Base-by-base conservation (phyloP, 2,797 vertebrate species). In the Syngnathus rostellatus region DNA sequence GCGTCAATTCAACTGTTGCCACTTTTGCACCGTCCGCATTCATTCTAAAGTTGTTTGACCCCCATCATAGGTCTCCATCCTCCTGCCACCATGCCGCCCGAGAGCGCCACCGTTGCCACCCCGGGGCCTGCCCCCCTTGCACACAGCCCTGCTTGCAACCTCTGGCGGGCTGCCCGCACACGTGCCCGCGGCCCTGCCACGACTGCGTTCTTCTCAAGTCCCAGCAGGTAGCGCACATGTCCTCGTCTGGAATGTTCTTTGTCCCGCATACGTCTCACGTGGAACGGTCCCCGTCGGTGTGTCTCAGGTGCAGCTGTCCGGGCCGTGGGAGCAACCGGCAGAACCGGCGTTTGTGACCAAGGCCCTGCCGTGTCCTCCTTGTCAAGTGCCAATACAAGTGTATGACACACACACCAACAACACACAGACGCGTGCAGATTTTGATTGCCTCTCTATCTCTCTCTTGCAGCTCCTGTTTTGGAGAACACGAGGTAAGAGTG, bases 61-160 rank as follows among this genome's bases (percentile, higher is more conserved):
- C 11, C 25, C 2, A 10, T 85, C 71, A 1, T 79, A 97, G 95
- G 75, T 81, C 59, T 16, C 92, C 91, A 8, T 77, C 95, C 0
- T 90, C 92, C 41, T 98, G 96, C 77, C 95, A 98, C 84, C 96
- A 98, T 79, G 40, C 82, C n/a, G 83, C 74, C 68, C 92, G 88
- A 71, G 93, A 95, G 85, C 80, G 82, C 61, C 96, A 98, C 87
- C 90, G 91, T 0, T 98, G 96, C 84, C 96, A 98, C 82, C 90
- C 91, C 6, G 93, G 93, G 10, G 65, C 84, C 8, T 98, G 96
- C 76, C 94, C 94, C 58, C 87, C 93, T 0, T 98, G 96, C 80
- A 89, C 75, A 25, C 96, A 94, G 72, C 46, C 86, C 71, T 98
- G 96, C 81, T 83, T 88, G 62, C 90, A 88, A 70, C 63, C 68